Base-by-base conservation (phyloP, 1,140 invertebrate species). In the Polypedilum vanderplanki region DNA sequence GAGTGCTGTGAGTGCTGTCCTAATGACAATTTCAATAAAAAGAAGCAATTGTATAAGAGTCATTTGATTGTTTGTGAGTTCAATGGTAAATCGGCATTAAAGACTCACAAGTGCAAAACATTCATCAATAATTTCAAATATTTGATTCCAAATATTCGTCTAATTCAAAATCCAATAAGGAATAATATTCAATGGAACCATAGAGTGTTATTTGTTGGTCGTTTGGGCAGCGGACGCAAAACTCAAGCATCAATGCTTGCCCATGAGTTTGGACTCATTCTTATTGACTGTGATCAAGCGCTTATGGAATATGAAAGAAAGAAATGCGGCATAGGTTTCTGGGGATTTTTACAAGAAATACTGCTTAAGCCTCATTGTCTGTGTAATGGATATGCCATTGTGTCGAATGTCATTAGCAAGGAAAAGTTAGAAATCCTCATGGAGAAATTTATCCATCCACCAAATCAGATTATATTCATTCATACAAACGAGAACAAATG, bases 401-500 rank as follows among this genome's bases (percentile, higher is more conserved):
- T 70, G 65, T 22, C 65, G 17, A 70, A 70, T 70, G 65, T 70
- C 65, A 70, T 70, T 70, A 70, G 65, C 17, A n/a, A 18, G 20
- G 9, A 18, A 18, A 4, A 70, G 17, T 20, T 70, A 18, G 7
- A 18, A 70, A 70, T 70, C 15, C 17, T 70, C 20, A 70, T 22
- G 20, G 65, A 70, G 18, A 70, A 70, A 70, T 70, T 70, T 70
- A 70, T 70, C 17, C 20, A 18, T 70, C 15, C 15, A 70, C 65
- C 65, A 7, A 70, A 70, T 20, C 9, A 70, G 65, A 70, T 22
- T 20, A 70, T 70, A 20, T 22, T 70, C 65, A 70, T 70, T 20
- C 65, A 70, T 22, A 70, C 65, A 70, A 70, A 20, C 9, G 65
- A 70, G 65, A 70, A 70, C 20, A 22, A 70, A 70, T 70, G 65